Evolutionary conservation across 35 echinoderm and acorn worm species (phyloP).

Genomic region (Anneissia japonica): DNA sequence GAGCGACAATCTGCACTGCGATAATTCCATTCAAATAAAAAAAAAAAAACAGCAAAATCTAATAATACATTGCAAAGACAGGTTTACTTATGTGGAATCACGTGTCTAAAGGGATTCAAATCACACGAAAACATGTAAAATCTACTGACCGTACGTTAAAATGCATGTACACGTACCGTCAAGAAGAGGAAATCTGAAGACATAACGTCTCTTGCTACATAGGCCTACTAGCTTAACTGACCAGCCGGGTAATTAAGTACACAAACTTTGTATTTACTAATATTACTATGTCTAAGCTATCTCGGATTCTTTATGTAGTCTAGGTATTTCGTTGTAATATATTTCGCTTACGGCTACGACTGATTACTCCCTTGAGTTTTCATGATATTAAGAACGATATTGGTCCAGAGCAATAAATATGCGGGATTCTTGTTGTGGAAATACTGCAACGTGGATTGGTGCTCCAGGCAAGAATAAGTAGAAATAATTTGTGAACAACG

Average conservation of each 20-base stretch:
- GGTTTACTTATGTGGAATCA: too few species aligned
- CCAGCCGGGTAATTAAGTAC: background rate
- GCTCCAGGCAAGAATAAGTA: background rate
- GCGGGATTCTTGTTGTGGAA: background rate
- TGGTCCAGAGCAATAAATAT: background rate
- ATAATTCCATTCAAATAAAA: too few species aligned
- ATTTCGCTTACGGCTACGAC: background rate
- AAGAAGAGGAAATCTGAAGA: background rate
- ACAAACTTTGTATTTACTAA: background rate
- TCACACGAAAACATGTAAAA: too few species aligned
- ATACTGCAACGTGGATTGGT: background rate
- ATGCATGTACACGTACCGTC: too few species aligned
- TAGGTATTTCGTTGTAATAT: slow-evolving; percentile 2
- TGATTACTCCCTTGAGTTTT: background rate
- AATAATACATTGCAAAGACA: too few species aligned
- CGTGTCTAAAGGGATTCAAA: too few species aligned
- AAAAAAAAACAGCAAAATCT: too few species aligned
- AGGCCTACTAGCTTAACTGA: background rate
- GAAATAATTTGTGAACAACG: background rate
- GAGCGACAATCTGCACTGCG: too few species aligned
- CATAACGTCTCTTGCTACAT: background rate
- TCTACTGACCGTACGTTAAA: too few species aligned
- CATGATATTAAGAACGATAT: background rate
- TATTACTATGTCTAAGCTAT: background rate
- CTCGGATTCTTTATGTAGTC: background rate